Evolutionary conservation across 1,140 invertebrate genomes (phyloP), one percentile per base, ranked within the genome.

Genomic region (Heterodera schachtii): DNA sequence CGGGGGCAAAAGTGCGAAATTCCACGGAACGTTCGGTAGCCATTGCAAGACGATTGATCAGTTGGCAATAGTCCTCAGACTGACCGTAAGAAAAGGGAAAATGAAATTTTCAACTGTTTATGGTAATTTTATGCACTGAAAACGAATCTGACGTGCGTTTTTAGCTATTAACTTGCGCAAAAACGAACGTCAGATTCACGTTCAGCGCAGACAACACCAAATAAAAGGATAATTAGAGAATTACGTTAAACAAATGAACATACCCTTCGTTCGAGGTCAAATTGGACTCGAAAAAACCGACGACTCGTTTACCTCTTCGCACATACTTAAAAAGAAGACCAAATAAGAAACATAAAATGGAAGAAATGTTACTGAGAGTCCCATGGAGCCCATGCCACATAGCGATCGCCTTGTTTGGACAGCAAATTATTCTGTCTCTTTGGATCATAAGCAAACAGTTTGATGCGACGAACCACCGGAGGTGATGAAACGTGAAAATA

Each of bases 401-500:
- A 81, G 16, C 81, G 41, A 21, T 82, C 81, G 19, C 81, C 81
- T n/a, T 71, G 73, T 49, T 73, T 82, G 16, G 60, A 73, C 31
- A 82, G 21, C 67, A 82, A 73, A 81, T 82, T 82, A 16, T 9
- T 81, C 21, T 47, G 57, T n/a, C 60, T 73, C 57, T 81, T 81
- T 9, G 52, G 57, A n/a, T 79, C 77, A 6, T 19, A 43, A 8
- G 64, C 57, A 81, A 71, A 79, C 16, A 82, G 57, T 46, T 81
- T 79, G 6, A 82, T 46, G 46, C 78, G 78, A 3, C 77, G 75
- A 82, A 82, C 82, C 19, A 82, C 1, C 66, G 80, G 79, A 3
- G 81, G 81, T 43, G 67, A 73, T 16, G 79, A 80, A 19, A 82
- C 66, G 44, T 82, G 81, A 43, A 82, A 81, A 70, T 82, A 82